These are phyloP conservation scores for Rhynchotus rufescens DNA, from an alignment of 2,797 vertebrate genomes.

Conservation along the genomic window DNA sequence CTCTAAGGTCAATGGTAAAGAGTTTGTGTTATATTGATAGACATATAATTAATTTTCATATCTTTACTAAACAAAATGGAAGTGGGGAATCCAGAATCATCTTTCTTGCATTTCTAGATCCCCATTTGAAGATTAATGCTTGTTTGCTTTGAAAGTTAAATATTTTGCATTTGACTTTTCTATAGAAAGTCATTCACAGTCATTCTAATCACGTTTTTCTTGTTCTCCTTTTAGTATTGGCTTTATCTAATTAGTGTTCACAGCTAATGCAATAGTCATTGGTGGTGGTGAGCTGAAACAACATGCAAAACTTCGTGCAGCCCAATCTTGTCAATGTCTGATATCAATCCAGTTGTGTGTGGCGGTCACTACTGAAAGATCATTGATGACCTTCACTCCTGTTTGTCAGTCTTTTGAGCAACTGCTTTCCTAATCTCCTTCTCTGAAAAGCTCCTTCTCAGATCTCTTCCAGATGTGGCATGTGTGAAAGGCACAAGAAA, in stretches of 20 bases:
- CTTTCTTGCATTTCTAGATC: neutral
- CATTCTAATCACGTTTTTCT: neutral
- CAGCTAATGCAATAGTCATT: neutral
- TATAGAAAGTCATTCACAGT: neutral
- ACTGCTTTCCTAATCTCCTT: neutral
- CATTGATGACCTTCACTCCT: neutral
- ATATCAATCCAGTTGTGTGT: neutral
- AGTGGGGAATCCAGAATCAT: rapidly evolving
- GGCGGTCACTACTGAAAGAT: neutral
- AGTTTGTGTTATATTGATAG: neutral
- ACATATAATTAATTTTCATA: neutral
- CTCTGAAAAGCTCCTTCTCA: neutral
- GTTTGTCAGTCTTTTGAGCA: neutral
- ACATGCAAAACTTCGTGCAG: neutral
- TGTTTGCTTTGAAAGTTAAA: neutral
- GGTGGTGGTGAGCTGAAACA: neutral
- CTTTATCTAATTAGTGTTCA: conserved; percentile 17
- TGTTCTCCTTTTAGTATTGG: neutral
- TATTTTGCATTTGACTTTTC: neutral
- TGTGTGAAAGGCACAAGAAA: neutral
- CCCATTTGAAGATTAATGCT: neutral
- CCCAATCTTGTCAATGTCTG: neutral
- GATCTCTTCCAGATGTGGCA: neutral
- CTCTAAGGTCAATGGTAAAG: neutral
- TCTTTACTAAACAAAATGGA: neutral